A percentile compares a stretch with the other conserved stretches of the same genome.
Conservation (phyloP, 2,888 invertebrate species). For the Lithophane ornitopus region DNA sequence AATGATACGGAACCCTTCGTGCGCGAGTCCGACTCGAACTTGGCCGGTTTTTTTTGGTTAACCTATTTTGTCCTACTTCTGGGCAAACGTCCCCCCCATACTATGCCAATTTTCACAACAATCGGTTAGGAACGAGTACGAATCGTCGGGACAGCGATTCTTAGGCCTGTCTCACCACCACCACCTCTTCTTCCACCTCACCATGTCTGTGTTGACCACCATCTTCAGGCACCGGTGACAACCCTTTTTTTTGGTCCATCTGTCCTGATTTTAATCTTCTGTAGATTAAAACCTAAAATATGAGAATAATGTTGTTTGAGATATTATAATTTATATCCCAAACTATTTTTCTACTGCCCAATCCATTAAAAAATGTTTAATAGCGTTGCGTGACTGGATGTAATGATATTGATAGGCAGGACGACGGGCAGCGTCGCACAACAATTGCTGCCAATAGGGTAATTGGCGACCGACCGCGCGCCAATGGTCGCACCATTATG, state of each 20-base stretch:
- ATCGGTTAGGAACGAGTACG: neutral
- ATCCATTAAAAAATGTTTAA: slow-evolving; percentile 12
- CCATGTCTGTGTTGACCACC: too few species aligned
- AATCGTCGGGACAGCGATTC: neutral
- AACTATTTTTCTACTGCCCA: neutral
- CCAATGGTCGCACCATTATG: slow-evolving; percentile 89
- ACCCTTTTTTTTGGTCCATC: neutral
- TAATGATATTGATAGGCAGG: slow-evolving; percentile 69
- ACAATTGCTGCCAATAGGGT: slow-evolving; percentile 89
- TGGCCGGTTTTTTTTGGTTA: too few species aligned
- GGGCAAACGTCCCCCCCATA: neutral
- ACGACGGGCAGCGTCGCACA: slow-evolving; percentile 88
- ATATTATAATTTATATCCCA: neutral
- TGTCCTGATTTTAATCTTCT: too few species aligned
- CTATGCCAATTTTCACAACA: neutral
- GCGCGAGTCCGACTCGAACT: too few species aligned
- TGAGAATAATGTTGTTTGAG: neutral
- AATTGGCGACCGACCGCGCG: slow-evolving; percentile 88
- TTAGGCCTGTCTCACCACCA: too few species aligned
- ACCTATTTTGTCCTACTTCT: neutral
- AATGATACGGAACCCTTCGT: too few species aligned
- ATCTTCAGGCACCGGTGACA: too few species aligned
- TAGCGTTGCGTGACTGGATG: slow-evolving; percentile 50
- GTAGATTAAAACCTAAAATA: too few species aligned
- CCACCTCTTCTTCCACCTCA: too few species aligned